Evolutionary conservation across 1,140 invertebrate genomes (phyloP).

Genomic region (Lutraria rhynchaena): DNA sequence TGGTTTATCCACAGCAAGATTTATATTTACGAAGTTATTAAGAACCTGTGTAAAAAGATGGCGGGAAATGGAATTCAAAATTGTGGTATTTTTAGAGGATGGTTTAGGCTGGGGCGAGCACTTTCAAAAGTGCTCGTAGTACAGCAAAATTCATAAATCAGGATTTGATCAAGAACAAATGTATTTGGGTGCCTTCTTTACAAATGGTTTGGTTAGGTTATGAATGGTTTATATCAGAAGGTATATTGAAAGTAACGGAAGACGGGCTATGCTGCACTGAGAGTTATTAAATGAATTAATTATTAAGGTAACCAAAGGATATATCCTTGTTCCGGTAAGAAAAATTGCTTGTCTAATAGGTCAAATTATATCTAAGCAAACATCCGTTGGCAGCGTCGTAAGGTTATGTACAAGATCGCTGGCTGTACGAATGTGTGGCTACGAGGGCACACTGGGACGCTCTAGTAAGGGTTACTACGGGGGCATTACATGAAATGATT

Average conservation of each 20-base stretch:
- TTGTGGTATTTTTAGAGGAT: slow-evolving; percentile 30
- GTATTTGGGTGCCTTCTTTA: neutral
- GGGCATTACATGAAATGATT: slow-evolving; percentile 16
- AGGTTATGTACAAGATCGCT: slow-evolving; percentile 17
- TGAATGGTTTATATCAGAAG: slow-evolving; percentile 14
- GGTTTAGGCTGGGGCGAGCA: slow-evolving; percentile 28
- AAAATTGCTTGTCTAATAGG: slow-evolving; percentile 18
- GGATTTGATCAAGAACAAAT: slow-evolving; percentile 15
- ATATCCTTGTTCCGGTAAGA: slow-evolving; percentile 10
- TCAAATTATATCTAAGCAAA: slow-evolving; percentile 32
- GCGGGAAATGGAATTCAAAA: slow-evolving; percentile 1
- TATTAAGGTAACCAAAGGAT: neutral
- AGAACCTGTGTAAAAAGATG: slow-evolving; percentile 11
- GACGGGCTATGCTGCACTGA: neutral
- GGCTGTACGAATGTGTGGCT: slow-evolving; percentile 22
- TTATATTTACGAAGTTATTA: slow-evolving; percentile 47
- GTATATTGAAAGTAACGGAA: slow-evolving; percentile 18
- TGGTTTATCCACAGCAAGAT: slow-evolving; percentile 39
- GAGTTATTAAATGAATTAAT: slow-evolving; percentile 6
- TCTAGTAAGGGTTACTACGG: slow-evolving; percentile 1
- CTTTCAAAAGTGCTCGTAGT: neutral
- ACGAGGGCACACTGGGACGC: slow-evolving; percentile 22
- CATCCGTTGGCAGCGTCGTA: neutral
- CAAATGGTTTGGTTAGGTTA: slow-evolving; percentile 17
- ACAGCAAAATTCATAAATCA: neutral